phyloP scores from a whole-genome alignment of 2,888 invertebrate genomes.

The Sialis lutaria region DNA sequence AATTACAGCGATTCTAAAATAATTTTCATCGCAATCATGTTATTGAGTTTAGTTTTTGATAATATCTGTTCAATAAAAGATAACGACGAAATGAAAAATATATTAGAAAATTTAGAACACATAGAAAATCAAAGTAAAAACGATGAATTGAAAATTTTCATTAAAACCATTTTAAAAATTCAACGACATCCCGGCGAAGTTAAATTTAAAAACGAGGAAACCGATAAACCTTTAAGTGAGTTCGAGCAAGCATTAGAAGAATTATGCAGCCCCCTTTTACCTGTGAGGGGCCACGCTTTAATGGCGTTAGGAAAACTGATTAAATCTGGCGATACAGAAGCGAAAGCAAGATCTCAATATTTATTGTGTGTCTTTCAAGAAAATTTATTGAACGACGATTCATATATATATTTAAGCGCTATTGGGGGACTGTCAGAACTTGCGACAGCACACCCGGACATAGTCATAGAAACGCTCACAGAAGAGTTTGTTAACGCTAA shows the following conservation, averaged over 20 bases:
- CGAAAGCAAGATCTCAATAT: conserved; percentile 43
- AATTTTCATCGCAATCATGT: conserved; percentile 28
- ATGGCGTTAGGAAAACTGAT: conserved; percentile 56
- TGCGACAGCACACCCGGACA: conserved; percentile 44
- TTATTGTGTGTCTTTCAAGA: conserved; percentile 50
- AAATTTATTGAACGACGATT: conserved; percentile 58
- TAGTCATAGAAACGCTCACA: conserved; percentile 47
- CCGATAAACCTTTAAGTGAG: conserved; percentile 17
- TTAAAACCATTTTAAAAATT: conserved; percentile 13
- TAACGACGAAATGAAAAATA: conserved; percentile 17
- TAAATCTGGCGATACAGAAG: conserved; percentile 40
- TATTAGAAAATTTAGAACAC: conserved; percentile 16
- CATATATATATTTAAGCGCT: conserved; percentile 65
- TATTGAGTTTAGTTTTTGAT: conserved; percentile 18
- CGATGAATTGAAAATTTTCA: conserved; percentile 16
- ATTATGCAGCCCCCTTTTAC: conserved; percentile 50
- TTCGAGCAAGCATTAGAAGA: conserved; percentile 47
- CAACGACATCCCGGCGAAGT: too few species aligned
- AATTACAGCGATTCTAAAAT: conserved; percentile 25
- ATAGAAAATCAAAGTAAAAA: conserved; percentile 15
- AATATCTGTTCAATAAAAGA: conserved; percentile 7
- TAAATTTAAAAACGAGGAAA: background rate
- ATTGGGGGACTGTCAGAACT: conserved; percentile 58
- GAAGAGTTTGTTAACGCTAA: conserved; percentile 40
- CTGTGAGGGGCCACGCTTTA: conserved; percentile 68